Base-by-base conservation (phyloP, 2,797 vertebrate species). In the Onychomys torridus region DNA sequence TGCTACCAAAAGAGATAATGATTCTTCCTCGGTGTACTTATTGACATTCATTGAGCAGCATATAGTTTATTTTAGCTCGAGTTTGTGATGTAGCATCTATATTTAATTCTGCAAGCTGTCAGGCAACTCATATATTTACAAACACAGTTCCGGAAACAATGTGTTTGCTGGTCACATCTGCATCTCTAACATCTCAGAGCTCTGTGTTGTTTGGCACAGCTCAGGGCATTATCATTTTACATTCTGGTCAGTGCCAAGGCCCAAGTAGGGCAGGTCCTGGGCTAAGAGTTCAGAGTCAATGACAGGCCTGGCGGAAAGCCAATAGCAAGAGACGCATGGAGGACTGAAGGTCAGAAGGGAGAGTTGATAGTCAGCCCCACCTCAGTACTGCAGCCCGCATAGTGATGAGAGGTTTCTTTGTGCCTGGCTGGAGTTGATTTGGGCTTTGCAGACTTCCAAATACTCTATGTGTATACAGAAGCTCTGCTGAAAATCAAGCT, bases 51-150 rank as follows among this genome's bases (percentile, higher is more conserved):
- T 95, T 89, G 96, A 97, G 94, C 87, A 94, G 93, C 94, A 87
- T 83, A 93, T 96, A 97, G 95, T 97, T 97, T 97, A 97, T 98
- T 97, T 97, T 96, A 97, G 96, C 85, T 90, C 40, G 84, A 94
- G 88, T 97, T 93, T 96, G 96, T 90, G 96, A 96, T 97, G 97
- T 92, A 90, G 97, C 96, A 97, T 97, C 97, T 97, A 98, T 98
- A 97, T 98, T 97, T 97, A 97, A 98, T 98, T 97, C 95, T 90
- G 88, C 97, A 97, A 97, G 97, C 97, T 98, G 95, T 98, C 71
- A 3, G 95, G 96, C 95, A 96, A 63, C 96, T 97, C 96, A 95
- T 96, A 86, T 97, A 97, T 98, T 98, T 98, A 97, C 98, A 98
- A 97, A 98, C 97, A 98, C 92, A 71, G 63, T 95, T 85, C 95